Evolutionary conservation across 2,888 invertebrate genomes (phyloP), one percentile per base, ranked within the genome.

Genomic region (Heteromyza rotundicornis): DNA sequence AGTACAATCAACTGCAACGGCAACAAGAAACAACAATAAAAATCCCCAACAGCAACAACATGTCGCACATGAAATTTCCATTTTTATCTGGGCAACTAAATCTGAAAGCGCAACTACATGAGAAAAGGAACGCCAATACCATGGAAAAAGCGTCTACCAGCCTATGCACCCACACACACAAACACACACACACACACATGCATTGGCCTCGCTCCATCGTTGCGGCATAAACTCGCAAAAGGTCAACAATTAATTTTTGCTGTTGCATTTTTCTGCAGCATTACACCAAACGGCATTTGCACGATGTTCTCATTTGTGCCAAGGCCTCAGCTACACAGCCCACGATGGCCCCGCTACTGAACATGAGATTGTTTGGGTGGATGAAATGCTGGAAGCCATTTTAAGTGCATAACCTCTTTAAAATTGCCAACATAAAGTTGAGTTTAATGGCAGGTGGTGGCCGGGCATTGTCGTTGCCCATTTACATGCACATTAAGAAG

Each of bases 1-100:
- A 32, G 5, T 32, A 32, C 10, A 40, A 40, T 32, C 40, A n/a
- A 40, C 40, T 7, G 14, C 40, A 40, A 40, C 24, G 50, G 2
- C 40, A 22, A 20, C 22, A 24, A 55, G 20, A 44, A 16, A 22
- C 16, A 55, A n/a, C 8, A 27, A 54, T 14, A 52, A 27, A 24
- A 54, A 47, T 19, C 17, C 17, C 5, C 47, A 20, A 20, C 47
- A 17, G 14, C 47, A 47, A 47, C 17, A 47, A 20, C 47, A 47
- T 67, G 70, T 68, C 58, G 67, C 61, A 68, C 69, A 75, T 74
- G 71, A 73, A 75, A 78, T 76, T 77, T 69, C 62, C 67, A 74
- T 78, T 74, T 77, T 77, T 71, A 75, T 76, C 59, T 59, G 19
- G 20, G 20, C 47, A 19, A 47, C 47, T 19, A 20, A 47, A 23